phyloP scores from a whole-genome alignment of 2,888 invertebrate genomes.

The Sturmia bella region DNA sequence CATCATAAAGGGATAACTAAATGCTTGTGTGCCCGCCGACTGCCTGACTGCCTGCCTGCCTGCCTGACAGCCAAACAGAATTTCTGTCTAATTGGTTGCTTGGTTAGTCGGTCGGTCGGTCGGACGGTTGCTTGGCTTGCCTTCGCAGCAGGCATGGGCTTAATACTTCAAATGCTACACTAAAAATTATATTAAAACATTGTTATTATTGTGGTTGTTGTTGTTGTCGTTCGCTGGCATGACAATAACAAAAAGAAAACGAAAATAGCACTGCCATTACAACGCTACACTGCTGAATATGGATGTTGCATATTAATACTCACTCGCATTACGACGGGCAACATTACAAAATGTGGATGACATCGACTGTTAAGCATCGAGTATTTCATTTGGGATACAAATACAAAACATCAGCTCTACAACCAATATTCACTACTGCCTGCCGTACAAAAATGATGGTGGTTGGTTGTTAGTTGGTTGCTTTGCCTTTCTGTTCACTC shows the following conservation, averaged over 20 bases:
- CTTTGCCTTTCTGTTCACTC: conserved; percentile 16
- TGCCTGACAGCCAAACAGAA: neutral
- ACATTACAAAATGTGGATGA: conserved; percentile 57
- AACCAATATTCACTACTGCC: conserved; percentile 1
- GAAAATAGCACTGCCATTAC: conserved; percentile 25
- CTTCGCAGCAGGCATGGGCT: conserved; percentile 38
- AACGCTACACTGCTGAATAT: conserved; percentile 9
- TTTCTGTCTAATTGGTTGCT: conserved; percentile 4
- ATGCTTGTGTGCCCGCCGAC: neutral
- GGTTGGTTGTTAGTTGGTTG: conserved; percentile 34
- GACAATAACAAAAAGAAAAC: conserved; percentile 48
- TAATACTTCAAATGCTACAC: conserved; percentile 51
- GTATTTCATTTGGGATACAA: conserved; percentile 60
- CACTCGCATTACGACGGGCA: conserved; percentile 13
- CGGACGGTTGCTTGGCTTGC: conserved; percentile 16
- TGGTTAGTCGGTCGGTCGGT: neutral
- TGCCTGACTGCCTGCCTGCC: no score
- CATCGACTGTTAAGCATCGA: conserved; percentile 59
- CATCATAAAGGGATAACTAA: conserved; percentile 21
- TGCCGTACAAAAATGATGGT: conserved; percentile 26
- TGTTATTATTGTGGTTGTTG: conserved; percentile 11
- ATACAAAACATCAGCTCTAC: conserved; percentile 2
- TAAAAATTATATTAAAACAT: conserved; percentile 62
- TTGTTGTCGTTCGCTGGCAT: conserved; percentile 28
- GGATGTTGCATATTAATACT: conserved; percentile 35